Evolutionary conservation across 2,888 invertebrate genomes (phyloP), one percentile per base, ranked within the genome.

Genomic region (Molorchus minor): DNA sequence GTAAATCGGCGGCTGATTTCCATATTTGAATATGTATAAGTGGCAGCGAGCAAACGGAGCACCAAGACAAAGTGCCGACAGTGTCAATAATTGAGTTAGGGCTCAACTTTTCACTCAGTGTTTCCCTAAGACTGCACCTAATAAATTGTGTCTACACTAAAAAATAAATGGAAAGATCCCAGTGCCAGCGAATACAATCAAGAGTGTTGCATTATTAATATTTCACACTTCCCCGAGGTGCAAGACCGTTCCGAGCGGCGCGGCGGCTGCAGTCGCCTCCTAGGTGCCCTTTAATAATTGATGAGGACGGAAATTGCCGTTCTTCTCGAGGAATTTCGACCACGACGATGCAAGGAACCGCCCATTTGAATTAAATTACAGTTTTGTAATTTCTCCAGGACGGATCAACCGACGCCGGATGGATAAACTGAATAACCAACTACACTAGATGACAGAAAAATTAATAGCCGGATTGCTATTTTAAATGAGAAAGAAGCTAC

Each of bases 11-110:
- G 21, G 62, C 57, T 64, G 58, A 71, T 71, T 71, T 69, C 65
- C 69, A 69, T 71, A 71, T 69, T 59, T 71, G 69, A 71, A 71
- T 71, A 71, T 71, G 69, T 68, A 71, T 71, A 62, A 64, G 61
- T 58, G 62, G 67, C 63, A 57, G 61, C 49, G 61, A 65, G 59
- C 58, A 62, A 68, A 67, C 66, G 62, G 58, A 60, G 59, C 61
- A 47, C 56, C 38, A 47, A 56, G 49, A 46, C 55, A 51, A 56
- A 61, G 65, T 62, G 62, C 65, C 54, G 60, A 62, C 65, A 67
- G 66, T 65, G 64, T 62, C 66, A 63, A 66, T 71, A 71, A 71
- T 71, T 68, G 60, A 70, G 69, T 71, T 71, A 68, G 55, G 40
- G 64, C 65, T 38, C 63, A 70, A 70, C 68, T 70, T 70, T 70